Base-by-base conservation (phyloP, 1,140 invertebrate genomes). In the Sycophila sp. region DNA sequence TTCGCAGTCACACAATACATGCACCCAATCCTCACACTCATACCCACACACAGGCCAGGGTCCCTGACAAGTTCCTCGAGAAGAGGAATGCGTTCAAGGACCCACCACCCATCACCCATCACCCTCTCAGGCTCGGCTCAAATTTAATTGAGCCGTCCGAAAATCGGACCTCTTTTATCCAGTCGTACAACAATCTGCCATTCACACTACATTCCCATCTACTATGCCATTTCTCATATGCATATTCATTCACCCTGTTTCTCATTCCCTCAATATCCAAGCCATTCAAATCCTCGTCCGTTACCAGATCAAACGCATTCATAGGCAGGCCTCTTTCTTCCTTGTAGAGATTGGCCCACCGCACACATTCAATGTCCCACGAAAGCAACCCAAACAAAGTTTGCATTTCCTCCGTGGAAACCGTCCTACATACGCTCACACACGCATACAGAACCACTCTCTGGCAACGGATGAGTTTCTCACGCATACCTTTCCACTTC, bases 381-480 rank as follows among this genome's bases (percentile, higher is more conserved):
- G 38, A 38, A 10, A 34, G 15, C 22, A 30, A 56, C 6, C 53
- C 53, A 30, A n/a, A 36, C 10, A 55, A 13, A 17, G 77, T 59
- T 64, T 73, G 56, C 69, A 77, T 51, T 2, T 75, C 75, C 19
- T 70, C 72, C 8, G 74, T 76, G 10, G 77, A 77, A 10, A 77
- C 73, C 26, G 76, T 81, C 8, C 72, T 63, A 66, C 76, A 80
- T 24, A 76, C 75, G n/a, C 71, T 30, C n/a, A 77, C 40, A n/a
- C 69, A 75, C 24, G 71, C 73, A 15, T 77, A 45, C 13, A 82
- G 32, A 24, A 75, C 74, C 0, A 73, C 34, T 42, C 75, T 63
- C 34, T 81, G 74, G 4, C 56, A 47, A 42, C 36, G 68, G 19
- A 17, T 1, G 13, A 42, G 36, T 13, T 62, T 26, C 7, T 45